A percentile compares a stretch with the other conserved stretches of the same genome.
phyloP scores from a whole-genome alignment of 2,888 invertebrate genomes.

The Cylindroiulus punctatus region DNA sequence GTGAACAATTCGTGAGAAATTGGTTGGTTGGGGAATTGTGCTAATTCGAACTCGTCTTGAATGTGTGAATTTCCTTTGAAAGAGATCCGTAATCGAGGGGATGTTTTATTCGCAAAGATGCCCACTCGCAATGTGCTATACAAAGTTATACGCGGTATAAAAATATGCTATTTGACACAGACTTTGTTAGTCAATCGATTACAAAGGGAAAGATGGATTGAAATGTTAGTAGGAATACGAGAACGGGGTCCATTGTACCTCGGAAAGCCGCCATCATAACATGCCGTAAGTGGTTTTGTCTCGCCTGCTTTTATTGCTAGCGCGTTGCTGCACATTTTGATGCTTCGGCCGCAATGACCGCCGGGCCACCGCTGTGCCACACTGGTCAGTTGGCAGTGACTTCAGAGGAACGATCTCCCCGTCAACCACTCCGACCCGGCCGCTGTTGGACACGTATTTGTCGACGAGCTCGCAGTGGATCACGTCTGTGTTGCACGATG shows the following conservation, averaged over 20 bases:
- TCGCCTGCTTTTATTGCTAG: not conserved
- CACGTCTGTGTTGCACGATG: not conserved
- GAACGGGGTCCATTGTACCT: not conserved
- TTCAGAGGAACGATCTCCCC: not conserved
- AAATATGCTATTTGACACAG: not conserved
- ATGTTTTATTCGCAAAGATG: not conserved
- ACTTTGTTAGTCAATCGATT: not conserved
- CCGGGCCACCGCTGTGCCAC: not conserved
- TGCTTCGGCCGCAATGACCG: not conserved
- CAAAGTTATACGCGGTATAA: conserved; percentile 5
- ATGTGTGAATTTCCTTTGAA: not conserved
- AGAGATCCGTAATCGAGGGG: not conserved
- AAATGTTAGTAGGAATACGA: not conserved
- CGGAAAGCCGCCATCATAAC: not conserved
- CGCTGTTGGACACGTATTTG: not conserved
- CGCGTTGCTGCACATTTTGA: not conserved
- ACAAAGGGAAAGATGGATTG: not conserved
- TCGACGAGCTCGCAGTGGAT: not conserved
- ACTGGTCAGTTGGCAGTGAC: not conserved
- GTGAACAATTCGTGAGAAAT: not conserved
- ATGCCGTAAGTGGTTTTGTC: not conserved
- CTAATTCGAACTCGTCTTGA: too few species aligned
- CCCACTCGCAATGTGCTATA: not conserved
- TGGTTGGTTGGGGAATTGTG: too few species aligned
- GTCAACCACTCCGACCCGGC: not conserved